Evolutionary conservation across 1,140 invertebrate species (phyloP), one percentile per base, ranked within the genome.

Genomic region (Bombus cullumanus): DNA sequence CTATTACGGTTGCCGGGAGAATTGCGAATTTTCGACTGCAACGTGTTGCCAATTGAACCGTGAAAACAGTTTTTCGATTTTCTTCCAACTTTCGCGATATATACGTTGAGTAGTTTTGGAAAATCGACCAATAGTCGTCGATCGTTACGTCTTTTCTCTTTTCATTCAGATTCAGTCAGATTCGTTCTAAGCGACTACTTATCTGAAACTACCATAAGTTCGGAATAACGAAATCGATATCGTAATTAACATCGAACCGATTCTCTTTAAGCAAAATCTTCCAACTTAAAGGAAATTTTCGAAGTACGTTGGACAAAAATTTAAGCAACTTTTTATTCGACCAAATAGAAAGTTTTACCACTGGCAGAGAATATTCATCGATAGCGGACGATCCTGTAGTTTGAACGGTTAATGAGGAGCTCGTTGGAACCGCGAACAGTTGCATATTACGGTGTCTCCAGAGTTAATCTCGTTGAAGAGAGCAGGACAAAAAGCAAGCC

Each of bases 381-480:
- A 10, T 15, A 10, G 5, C 15, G 39, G 10, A 13, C 8, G 31
- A 39, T 53, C 25, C 3, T 10, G 37, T 12, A 25, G 28, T 53
- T 57, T 1, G 22, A 5, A 13, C 15, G 37, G 62, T 37, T 75
- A 82, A 34, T 9, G 71, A 47, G 34, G n/a, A 62, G n/a, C 53
- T 28, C 5, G 53, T 9, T 22, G 22, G n/a, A 73, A 15, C 57
- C 39, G 47, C 62, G 41, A 73, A 64, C 41, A 72, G 64, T 85
- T 62, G 68, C 74, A 64, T 88, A 80, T 88, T 89, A 89, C 72
- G 2, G 25, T 53, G 59, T 64, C 74, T 28, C 37, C 57, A 57
- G 66, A 47, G 80, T 80, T 72, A 75, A 79, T 89, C 88, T 82
- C 47, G 75, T 57, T 73, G 78, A 83, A 39, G 43, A 37, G n/a